Evolutionary conservation across 1,140 invertebrate genomes (phyloP).

Genomic region (Colletes latitarsis): DNA sequence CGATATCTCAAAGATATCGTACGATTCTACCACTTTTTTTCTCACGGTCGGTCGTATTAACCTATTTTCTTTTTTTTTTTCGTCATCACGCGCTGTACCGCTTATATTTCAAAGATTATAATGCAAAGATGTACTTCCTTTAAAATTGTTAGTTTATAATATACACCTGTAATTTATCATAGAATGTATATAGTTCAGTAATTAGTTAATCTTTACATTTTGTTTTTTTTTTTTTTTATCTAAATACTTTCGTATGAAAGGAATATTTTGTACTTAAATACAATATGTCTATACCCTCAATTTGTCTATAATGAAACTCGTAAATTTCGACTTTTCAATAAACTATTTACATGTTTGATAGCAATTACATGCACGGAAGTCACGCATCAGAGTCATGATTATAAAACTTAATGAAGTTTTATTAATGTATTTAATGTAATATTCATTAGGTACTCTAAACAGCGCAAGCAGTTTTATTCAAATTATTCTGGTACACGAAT

Average conservation of each 20-base stretch:
- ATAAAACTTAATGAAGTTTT: not conserved
- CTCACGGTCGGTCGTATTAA: slow-evolving; percentile 1
- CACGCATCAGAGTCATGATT: not conserved
- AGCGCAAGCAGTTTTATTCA: too few species aligned
- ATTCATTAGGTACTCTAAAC: not conserved
- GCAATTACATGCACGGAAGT: not conserved
- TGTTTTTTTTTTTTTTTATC: not conserved
- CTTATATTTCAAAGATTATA: not conserved
- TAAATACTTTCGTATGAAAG: too few species aligned
- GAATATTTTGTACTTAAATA: too few species aligned
- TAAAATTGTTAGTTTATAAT: not conserved
- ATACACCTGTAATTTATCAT: not conserved
- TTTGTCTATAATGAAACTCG: not conserved
- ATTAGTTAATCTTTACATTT: not conserved
- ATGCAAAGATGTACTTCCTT: not conserved
- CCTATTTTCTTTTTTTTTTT: slow-evolving; percentile 30
- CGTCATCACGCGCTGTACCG: not conserved
- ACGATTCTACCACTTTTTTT: slow-evolving; percentile 64
- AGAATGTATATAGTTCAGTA: too few species aligned
- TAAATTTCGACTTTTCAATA: not conserved
- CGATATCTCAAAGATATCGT: slow-evolving; percentile 71
- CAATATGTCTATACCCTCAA: too few species aligned
- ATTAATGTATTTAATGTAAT: not conserved
- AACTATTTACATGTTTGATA: not conserved
- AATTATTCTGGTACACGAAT: not conserved